Conservation (phyloP, 2,888 invertebrate species). For the Antheraea yamamai region DNA sequence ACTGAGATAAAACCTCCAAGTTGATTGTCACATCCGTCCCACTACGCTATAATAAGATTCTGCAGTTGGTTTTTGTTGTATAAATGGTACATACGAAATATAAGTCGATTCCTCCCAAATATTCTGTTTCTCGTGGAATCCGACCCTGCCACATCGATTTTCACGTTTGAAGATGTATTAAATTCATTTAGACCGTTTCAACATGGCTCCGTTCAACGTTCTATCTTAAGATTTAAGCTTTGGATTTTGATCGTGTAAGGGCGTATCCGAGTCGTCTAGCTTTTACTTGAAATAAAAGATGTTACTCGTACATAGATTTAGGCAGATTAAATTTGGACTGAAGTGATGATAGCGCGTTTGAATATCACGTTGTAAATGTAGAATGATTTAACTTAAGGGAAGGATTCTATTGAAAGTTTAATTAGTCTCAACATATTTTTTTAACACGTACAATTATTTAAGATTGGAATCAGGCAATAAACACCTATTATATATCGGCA, state of each 20-base stretch:
- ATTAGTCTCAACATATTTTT: neutral
- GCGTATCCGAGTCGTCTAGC: neutral
- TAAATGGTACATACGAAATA: neutral
- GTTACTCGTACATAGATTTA: neutral
- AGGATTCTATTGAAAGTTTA: neutral
- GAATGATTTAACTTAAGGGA: neutral
- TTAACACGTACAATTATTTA: neutral
- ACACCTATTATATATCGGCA: neutral
- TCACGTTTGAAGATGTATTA: conserved; percentile 13
- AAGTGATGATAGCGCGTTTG: neutral
- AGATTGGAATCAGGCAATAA: neutral
- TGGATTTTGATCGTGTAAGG: neutral
- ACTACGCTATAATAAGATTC: too few species aligned
- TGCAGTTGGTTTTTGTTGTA: too few species aligned
- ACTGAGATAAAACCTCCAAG: too few species aligned
- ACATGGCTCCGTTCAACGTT: neutral
- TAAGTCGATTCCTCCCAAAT: neutral
- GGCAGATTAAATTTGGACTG: neutral
- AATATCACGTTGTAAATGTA: neutral
- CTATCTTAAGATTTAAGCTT: neutral
- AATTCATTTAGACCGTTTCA: conserved; percentile 2
- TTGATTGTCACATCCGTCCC: too few species aligned
- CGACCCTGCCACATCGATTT: neutral
- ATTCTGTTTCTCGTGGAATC: neutral
- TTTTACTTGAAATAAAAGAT: neutral